Base-by-base conservation (phyloP, 2,888 invertebrate species). In the Bombylius major region DNA sequence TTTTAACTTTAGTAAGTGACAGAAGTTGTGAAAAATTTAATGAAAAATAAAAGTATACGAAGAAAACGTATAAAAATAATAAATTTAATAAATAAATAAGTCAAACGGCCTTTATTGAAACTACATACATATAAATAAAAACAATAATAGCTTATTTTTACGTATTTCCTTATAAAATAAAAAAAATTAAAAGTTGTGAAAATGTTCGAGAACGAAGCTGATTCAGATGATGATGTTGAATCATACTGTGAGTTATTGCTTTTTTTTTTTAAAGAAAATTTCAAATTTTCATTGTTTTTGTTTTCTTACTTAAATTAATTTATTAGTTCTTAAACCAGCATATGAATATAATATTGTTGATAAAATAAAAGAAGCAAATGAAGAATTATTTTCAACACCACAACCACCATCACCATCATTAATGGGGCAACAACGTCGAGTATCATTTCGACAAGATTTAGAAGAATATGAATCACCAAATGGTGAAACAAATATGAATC, bases 311-410 rank as follows among this genome's bases (percentile, higher is more conserved):
- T 45, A 14, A 6, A 23, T 33, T 48, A 1, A 33, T 49, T 31
- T 56, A 69, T 66, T 60, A 76, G 76, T 75, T 68, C 64, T 76
- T 34, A 72, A 73, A 64, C 75, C 75, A 49, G 75, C 77, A 42
- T 76, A 77, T 58, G 78, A 78, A 50, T 79, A 79, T 65, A 78
- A 79, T 64, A 77, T 79, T 57, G 70, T 74, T 58, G 77, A 78
- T 63, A 79, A 77, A 69, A 73, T 79, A 14, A 76, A 75, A 64
- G 73, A 76, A 64, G 79, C 79, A 47, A 79, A 79, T 64, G 70
- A 75, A 58, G 75, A 73, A 63, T 65, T 79, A 13, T 76, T 77
- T 60, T 72, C 70, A 45, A 51, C 58, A 14, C 49, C 55, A 12
- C 42, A 49, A 14, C 50, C 54, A 12, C 13, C 45, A 13, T 55